Conservation (phyloP, 2,797 vertebrate species). For the Rhinophrynus dorsalis region DNA sequence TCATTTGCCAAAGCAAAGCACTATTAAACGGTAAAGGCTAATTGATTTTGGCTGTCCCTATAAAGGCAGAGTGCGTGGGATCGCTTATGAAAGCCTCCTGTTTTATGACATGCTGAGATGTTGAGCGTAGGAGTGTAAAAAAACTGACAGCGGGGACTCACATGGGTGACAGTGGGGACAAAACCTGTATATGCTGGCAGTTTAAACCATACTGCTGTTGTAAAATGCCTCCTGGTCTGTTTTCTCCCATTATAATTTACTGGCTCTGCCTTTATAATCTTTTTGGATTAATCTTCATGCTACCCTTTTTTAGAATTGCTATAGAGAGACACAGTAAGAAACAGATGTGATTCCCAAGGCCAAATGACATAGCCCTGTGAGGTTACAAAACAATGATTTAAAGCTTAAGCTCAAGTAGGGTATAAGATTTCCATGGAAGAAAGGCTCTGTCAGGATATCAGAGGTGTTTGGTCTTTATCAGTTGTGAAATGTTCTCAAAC, state of each 20-base stretch:
- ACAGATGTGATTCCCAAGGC: too few relatives aligned
- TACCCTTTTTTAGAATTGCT: too few relatives aligned
- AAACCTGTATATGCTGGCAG: neutral
- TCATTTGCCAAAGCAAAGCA: neutral
- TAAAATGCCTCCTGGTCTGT: too few relatives aligned
- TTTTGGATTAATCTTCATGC: too few relatives aligned
- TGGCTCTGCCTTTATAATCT: too few relatives aligned
- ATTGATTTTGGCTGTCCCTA: slow-evolving; percentile 13
- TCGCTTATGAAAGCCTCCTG: slow-evolving; percentile 14
- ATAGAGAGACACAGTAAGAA: too few relatives aligned
- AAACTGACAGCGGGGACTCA: slow-evolving; percentile 1
- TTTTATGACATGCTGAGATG: neutral
- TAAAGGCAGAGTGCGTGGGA: neutral
- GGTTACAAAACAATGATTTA: neutral
- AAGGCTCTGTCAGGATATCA: too few relatives aligned
- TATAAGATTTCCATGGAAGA: neutral
- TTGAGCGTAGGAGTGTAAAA: neutral
- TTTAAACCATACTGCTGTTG: neutral
- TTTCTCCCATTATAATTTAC: too few relatives aligned
- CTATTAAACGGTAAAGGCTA: neutral
- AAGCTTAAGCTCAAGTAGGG: neutral
- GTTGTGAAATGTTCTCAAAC: neutral
- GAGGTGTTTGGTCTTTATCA: neutral
- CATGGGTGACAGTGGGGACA: neutral
- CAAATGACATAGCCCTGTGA: too few relatives aligned